phyloP scores from a whole-genome alignment of 2,888 invertebrate species.

The Andrena flavipes region DNA sequence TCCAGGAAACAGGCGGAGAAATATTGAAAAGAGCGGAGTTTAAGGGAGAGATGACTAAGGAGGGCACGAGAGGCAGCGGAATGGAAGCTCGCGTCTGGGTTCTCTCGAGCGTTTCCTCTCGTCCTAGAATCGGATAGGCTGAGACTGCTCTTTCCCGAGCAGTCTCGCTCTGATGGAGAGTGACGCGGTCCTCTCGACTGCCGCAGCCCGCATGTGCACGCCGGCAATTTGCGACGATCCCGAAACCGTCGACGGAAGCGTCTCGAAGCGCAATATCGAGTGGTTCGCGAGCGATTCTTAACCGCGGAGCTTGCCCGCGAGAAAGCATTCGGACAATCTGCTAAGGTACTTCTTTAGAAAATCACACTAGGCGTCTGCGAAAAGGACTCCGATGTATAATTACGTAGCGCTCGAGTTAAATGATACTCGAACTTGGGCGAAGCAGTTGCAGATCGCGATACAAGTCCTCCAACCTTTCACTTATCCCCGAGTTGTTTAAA shows the following conservation, averaged over 20 bases:
- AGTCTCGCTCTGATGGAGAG: constrained; percentile 62
- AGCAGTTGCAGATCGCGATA: too few relatives aligned
- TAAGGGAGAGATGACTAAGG: neutral
- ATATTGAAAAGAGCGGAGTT: constrained; percentile 14
- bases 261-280: constrained; percentile 24
- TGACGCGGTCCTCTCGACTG: constrained; percentile 53
- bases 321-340: too few relatives aligned
- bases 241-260: constrained; percentile 31
- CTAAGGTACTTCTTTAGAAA: too few relatives aligned
- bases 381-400: too few relatives aligned
- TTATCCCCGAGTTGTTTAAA: too few relatives aligned
- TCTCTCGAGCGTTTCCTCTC: constrained; percentile 52
- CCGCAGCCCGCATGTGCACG: constrained; percentile 50
- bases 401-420: too few relatives aligned
- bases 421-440: too few relatives aligned
- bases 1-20: constrained; percentile 16
- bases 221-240: constrained; percentile 56
- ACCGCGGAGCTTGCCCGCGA: neutral
- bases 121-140: constrained; percentile 51
- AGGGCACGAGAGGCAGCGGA: neutral
- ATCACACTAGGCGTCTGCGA: too few relatives aligned
- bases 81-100: constrained; percentile 46
- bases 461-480: too few relatives aligned
- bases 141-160: constrained; percentile 63
- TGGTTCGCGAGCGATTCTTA: constrained; percentile 20